Percentiles rank a stretch among this genome's conserved stretches.
Evolutionary conservation across 2,888 invertebrate species (phyloP).

Genomic region (Julus scanicus): DNA sequence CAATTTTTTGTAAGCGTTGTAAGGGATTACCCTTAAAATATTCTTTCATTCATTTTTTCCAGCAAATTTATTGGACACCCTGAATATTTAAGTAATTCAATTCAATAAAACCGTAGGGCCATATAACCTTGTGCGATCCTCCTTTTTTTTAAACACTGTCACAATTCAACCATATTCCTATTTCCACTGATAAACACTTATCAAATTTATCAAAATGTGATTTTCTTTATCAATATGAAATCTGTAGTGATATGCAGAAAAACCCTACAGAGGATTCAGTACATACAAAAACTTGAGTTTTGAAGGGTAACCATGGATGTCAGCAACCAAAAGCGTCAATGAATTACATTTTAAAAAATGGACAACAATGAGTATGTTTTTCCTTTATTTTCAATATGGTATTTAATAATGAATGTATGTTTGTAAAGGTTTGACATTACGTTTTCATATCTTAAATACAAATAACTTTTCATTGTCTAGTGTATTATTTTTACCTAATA

Average conservation of each 20-base stretch:
- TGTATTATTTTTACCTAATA: too few species aligned
- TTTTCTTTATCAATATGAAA: neutral
- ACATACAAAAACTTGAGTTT: neutral
- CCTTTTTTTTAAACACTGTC: neutral
- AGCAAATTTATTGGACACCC: too few species aligned
- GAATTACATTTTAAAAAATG: neutral
- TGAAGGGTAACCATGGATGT: neutral
- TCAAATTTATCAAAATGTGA: neutral
- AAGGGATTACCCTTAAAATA: too few species aligned
- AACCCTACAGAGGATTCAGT: neutral
- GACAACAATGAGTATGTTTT: slow-evolving; percentile 23
- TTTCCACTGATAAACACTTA: neutral
- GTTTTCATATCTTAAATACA: too few species aligned
- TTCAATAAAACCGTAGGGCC: too few species aligned
- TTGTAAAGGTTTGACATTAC: too few species aligned
- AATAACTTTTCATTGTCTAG: too few species aligned
- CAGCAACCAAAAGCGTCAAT: neutral
- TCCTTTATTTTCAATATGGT: neutral
- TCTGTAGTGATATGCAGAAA: neutral
- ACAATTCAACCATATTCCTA: neutral
- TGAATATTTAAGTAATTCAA: too few species aligned
- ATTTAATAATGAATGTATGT: too few species aligned
- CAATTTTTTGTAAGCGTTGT: too few species aligned
- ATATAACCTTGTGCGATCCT: too few species aligned
- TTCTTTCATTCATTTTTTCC: too few species aligned